These are phyloP conservation scores for Diaphora mendica DNA, from an alignment of 2,888 invertebrate genomes.

Conservation along the genomic window DNA sequence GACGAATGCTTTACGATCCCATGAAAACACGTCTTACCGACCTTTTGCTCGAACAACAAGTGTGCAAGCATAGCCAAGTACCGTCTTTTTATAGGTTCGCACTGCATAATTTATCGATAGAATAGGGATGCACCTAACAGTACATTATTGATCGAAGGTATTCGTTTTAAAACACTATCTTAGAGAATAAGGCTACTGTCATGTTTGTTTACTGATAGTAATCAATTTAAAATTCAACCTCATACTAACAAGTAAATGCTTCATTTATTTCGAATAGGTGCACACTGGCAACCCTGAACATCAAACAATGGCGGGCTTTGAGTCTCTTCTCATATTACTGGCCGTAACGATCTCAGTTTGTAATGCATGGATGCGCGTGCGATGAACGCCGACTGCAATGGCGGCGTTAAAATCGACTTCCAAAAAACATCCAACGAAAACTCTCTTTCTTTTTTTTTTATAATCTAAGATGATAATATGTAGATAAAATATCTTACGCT, in stretches of 20 bases:
- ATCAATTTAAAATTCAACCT: constrained; percentile 9
- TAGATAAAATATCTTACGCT: neutral
- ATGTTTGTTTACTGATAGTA: neutral
- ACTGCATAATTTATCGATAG: no score
- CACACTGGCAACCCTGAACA: constrained; percentile 34
- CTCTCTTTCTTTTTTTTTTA: no score
- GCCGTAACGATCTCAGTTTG: constrained; percentile 43
- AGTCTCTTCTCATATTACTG: constrained; percentile 43
- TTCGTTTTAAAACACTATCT: neutral
- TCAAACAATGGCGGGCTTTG: constrained; percentile 42
- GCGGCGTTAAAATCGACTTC: no score
- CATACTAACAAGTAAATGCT: constrained; percentile 4
- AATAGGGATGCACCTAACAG: no score
- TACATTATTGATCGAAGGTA: no score
- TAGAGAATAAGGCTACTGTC: neutral
- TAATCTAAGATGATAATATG: no score
- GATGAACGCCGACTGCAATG: constrained; percentile 56
- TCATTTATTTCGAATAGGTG: constrained; percentile 15
- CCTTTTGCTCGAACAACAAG: no score
- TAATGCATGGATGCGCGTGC: constrained; percentile 44
- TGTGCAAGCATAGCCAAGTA: no score
- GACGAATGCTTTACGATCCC: no score
- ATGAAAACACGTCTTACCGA: no score
- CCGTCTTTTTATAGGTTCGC: no score
- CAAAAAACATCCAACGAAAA: no score